phyloP scores from a whole-genome alignment of 2,797 vertebrate species.

The Capromys pilorides region DNA sequence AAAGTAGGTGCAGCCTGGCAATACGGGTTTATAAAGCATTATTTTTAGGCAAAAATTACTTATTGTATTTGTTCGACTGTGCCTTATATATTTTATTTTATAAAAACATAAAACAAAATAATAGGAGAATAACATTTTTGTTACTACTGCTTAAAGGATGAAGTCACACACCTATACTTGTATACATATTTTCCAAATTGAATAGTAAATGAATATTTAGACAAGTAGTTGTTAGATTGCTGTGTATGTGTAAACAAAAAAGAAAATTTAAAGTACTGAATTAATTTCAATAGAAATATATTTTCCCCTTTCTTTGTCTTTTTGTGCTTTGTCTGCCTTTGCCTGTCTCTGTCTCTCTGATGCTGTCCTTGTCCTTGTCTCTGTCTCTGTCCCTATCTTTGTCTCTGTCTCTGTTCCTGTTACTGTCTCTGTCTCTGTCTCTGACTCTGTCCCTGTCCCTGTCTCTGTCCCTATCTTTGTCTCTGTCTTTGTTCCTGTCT shows the following conservation, averaged over 20 bases:
- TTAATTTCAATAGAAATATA: background rate
- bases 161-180: background rate
- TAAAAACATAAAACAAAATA: background rate
- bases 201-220: background rate
- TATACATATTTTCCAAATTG: background rate
- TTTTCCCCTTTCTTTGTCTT: background rate
- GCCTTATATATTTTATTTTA: background rate
- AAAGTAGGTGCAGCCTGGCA: background rate
- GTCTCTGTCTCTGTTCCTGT: no score
- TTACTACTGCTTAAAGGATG: background rate
- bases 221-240: background rate
- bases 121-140: background rate
- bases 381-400: background rate
- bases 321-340: background rate
- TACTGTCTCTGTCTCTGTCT: background rate
- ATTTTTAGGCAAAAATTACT: background rate
- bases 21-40: background rate
- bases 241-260: background rate
- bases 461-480: no score
- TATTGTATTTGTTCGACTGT: background rate
- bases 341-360: no score
- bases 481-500: background rate
- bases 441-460: background rate
- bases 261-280: background rate
- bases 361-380: no score